These are phyloP conservation scores for Osedax fenrisi DNA, from an alignment of 2,888 invertebrate species.

Conservation along the genomic window DNA sequence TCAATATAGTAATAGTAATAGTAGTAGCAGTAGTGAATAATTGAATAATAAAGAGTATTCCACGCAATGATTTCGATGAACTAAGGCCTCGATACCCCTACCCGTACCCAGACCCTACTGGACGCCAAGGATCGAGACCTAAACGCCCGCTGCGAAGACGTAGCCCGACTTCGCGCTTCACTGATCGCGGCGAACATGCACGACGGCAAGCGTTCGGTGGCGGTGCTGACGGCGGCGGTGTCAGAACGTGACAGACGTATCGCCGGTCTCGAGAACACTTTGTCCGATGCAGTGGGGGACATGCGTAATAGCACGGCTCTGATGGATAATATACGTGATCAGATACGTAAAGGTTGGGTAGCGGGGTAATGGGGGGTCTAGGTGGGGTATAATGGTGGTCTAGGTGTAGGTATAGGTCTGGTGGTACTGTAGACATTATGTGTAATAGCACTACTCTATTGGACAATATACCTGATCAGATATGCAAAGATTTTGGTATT, in stretches of 20 bases:
- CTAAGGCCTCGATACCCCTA: neutral
- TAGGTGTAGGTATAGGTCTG: no score
- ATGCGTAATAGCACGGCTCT: slow-evolving; percentile 55
- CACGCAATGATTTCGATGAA: no score
- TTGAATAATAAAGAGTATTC: no score
- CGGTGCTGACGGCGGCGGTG: slow-evolving; percentile 52
- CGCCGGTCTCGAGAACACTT: slow-evolving; percentile 62
- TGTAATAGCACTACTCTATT: no score
- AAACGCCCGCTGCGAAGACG: slow-evolving; percentile 34
- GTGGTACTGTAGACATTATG: no score
- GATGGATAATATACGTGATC: slow-evolving; percentile 60
- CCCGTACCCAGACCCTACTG: slow-evolving; percentile 49
- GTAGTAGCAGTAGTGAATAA: no score
- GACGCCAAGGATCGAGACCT: slow-evolving; percentile 60
- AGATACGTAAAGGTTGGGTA: slow-evolving; percentile 48
- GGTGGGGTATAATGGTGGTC: no score
- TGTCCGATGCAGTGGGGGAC: slow-evolving; percentile 59
- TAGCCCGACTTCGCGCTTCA: slow-evolving; percentile 44
- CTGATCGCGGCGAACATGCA: slow-evolving; percentile 50
- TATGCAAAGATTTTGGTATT: no score
- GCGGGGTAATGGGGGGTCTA: no score
- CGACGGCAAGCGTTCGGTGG: slow-evolving; percentile 50
- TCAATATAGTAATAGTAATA: no score
- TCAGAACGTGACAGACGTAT: slow-evolving; percentile 61
- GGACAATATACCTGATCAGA: no score